Conservation (phyloP, 37 sponge, comb jelly and placozoan species). For the Spongilla lacustris region DNA sequence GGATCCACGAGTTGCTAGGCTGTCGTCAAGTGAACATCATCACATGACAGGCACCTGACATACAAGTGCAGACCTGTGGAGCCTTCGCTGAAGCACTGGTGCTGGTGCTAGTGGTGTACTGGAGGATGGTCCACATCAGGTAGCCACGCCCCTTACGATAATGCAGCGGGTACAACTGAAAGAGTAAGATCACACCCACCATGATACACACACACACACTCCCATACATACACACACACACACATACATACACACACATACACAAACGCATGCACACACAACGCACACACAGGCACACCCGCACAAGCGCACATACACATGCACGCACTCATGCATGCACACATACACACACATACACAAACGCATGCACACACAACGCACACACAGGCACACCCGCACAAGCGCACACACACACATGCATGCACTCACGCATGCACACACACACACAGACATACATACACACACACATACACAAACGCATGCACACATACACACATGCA, state of each 20-base stretch:
- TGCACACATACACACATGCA: too few species aligned
- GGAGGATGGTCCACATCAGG: constrained; percentile 78
- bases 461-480: too few species aligned
- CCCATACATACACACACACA: not conserved
- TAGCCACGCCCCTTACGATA: constrained; percentile 61
- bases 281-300: not conserved
- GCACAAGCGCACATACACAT: too few species aligned
- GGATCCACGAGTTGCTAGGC: constrained; percentile 3
- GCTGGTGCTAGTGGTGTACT: constrained; percentile 53
- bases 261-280: not conserved
- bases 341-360: not conserved
- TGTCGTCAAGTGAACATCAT: not conserved
- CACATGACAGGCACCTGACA: not conserved
- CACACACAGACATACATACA: not conserved
- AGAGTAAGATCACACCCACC: not conserved
- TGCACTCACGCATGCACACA: too few species aligned
- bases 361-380: not conserved
- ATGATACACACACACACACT: not conserved
- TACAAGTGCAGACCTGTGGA: not conserved
- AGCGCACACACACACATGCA: too few species aligned
- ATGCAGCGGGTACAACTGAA: constrained; percentile 36
- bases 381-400: not conserved
- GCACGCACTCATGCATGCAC: not conserved
- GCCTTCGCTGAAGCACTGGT: not conserved
- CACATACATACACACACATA: not conserved